These are phyloP conservation scores for Carterocephalus palaemon DNA, from an alignment of 2,888 invertebrate genomes.

Conservation along the genomic window DNA sequence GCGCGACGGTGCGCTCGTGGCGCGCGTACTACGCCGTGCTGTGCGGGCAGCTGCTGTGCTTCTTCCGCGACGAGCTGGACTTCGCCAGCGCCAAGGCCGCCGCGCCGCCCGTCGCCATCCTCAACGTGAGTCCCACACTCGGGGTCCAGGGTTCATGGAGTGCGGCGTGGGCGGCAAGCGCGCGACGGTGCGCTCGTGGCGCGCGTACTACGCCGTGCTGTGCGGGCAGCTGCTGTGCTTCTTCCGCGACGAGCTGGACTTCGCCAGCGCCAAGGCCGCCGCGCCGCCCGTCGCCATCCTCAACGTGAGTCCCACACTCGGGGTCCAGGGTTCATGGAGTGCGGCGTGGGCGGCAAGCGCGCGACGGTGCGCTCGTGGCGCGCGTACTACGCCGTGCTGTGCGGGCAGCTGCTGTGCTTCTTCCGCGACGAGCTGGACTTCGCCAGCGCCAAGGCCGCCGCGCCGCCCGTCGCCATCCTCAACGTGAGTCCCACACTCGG, in stretches of 20 bases:
- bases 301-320: slow-evolving; percentile 67
- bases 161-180: too few relatives aligned
- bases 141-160: too few relatives aligned
- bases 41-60: slow-evolving; percentile 97
- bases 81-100: slow-evolving; percentile 93
- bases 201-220: slow-evolving; percentile 94
- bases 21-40: slow-evolving; percentile 96
- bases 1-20: slow-evolving; percentile 97
- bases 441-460: slow-evolving; percentile 90
- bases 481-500: slow-evolving; percentile 70
- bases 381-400: slow-evolving; percentile 94
- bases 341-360: too few relatives aligned
- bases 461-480: slow-evolving; percentile 88
- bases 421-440: slow-evolving; percentile 97
- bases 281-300: slow-evolving; percentile 90
- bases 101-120: slow-evolving; percentile 89
- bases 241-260: slow-evolving; percentile 97
- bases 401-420: slow-evolving; percentile 98
- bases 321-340: too few relatives aligned
- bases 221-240: slow-evolving; percentile 98
- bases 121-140: slow-evolving; percentile 73
- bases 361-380: slow-evolving; percentile 98
- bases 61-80: slow-evolving; percentile 97
- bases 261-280: slow-evolving; percentile 91
- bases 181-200: slow-evolving; percentile 97